Base-by-base conservation (phyloP, 2,888 invertebrate genomes). In the Eupithecia subfuscata region DNA sequence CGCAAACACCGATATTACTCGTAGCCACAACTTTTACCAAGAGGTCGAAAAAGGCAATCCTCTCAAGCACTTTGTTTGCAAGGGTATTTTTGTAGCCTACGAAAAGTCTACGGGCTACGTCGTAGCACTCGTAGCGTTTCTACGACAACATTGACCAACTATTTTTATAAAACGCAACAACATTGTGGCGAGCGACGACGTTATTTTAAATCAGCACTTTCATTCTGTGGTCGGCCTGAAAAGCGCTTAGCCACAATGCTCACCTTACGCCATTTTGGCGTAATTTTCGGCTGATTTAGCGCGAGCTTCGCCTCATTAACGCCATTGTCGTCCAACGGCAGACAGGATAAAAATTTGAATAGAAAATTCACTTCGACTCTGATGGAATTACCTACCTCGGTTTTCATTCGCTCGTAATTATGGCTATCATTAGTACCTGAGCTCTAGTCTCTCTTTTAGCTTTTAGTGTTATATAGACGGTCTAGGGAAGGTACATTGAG, bases 281-380 rank as follows among this genome's bases (percentile, higher is more conserved):
- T 81, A 81, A 83, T 84, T 82, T 83, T 79, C 80, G 80, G 77
- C 80, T 83, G 80, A 84, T 83, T 82, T 82, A 81, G 75, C 81
- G 77, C 79, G 74, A 80, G 79, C 77, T 79, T 75, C 77, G 78
- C 78, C 82, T 83, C 83, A 84, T 84, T 84, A 84, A 79, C 75
- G 78, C 70, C 78, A 82, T 84, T 83, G 82, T 84, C 76, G 79
- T 72, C 78, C 79, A 78, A 70, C 75, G 70, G 78, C 76, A 75
- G 77, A 73, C 68, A 70, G 77, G 70, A 75, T 75, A 74, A 71
- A 77, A 81, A 78, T 79, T 77, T 79, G 76, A 81, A 81, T 78
- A 71, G 78, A 77, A 76, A 78, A 79, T 78, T 75, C 75, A 63
- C 37, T 69, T 73, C 69, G 65, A 48, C 71, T 60, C 71, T 40